Percentiles rank a stretch among this genome's conserved stretches.
These are phyloP conservation scores for Calypte anna DNA, from an alignment of 2,113 vertebrate genomes.

Conservation along the genomic window DNA sequence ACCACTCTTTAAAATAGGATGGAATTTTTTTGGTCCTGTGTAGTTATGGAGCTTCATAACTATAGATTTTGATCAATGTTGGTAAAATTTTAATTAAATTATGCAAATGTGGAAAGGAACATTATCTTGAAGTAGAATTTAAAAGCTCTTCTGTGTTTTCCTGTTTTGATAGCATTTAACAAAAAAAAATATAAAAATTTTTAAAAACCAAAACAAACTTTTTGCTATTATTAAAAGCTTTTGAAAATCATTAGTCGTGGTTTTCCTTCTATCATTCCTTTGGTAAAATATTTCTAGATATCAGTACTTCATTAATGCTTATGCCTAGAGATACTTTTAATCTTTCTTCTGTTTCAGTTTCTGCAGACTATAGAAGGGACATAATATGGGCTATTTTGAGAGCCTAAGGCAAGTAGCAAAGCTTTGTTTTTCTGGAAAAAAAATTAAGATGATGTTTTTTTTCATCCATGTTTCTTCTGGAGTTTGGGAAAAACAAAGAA, in stretches of 20 bases:
- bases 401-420: neutral
- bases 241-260: neutral
- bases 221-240: neutral
- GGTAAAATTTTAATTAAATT: neutral
- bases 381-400: neutral
- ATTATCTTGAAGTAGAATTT: neutral
- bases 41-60: neutral
- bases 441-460: neutral
- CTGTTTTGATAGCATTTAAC: neutral
- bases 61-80: neutral
- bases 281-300: neutral
- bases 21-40: neutral
- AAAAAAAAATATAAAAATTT: neutral
- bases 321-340: neutral
- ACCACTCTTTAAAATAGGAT: neutral
- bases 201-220: neutral
- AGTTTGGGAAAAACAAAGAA: slow-evolving; percentile 14
- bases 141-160: neutral
- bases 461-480: neutral
- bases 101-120: neutral
- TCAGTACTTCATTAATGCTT: neutral
- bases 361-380: neutral
- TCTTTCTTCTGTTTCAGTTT: neutral
- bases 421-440: neutral
- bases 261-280: neutral